phyloP scores from a whole-genome alignment of 2,113 vertebrate species.

The Meles meles region DNA sequence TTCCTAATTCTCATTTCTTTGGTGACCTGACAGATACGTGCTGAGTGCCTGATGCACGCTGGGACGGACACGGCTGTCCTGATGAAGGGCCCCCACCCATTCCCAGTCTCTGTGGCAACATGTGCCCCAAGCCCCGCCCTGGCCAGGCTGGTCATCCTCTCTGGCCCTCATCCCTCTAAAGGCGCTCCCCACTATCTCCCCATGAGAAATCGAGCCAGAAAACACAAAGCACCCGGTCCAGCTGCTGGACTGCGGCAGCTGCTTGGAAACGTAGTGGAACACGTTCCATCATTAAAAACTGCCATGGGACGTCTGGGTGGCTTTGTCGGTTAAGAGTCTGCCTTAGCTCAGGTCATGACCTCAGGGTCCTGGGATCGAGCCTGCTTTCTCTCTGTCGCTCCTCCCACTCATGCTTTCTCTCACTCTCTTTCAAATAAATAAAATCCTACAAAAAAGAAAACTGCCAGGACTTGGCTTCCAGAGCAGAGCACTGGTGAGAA shows the following conservation, averaged over 20 bases:
- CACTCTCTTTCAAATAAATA: too few species aligned
- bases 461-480: not conserved
- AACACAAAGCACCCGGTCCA: not conserved
- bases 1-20: not conserved
- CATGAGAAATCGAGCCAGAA: not conserved
- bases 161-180: not conserved
- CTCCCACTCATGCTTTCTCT: too few species aligned
- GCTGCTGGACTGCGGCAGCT: not conserved
- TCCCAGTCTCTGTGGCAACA: not conserved
- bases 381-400: too few species aligned
- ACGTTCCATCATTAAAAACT: not conserved
- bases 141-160: not conserved
- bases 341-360: too few species aligned
- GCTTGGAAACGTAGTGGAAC: not conserved
- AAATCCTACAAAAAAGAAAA: not conserved
- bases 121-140: fast-evolving
- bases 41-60: fast-evolving
- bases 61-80: not conserved
- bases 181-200: not conserved
- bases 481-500: not conserved
- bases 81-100: fast-evolving
- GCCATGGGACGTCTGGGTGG: too few species aligned
- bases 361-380: too few species aligned
- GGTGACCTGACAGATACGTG: not conserved
- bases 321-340: too few species aligned